Evolutionary conservation across 2,888 invertebrate genomes (phyloP), one percentile per base, ranked within the genome.

Genomic region (Eupeodes latifasciatus): DNA sequence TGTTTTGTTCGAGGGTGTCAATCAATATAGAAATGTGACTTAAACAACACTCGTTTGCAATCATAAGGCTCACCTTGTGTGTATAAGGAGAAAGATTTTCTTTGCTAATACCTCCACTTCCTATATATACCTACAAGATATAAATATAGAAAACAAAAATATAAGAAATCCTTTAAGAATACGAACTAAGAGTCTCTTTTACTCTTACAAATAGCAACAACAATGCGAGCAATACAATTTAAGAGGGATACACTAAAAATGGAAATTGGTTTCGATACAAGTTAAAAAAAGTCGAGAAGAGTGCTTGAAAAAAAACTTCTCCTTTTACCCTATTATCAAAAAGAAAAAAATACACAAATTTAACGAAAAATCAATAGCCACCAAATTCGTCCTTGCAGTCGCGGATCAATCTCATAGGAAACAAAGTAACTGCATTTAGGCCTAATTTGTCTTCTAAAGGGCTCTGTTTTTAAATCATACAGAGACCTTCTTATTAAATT

Each of bases 211-310:
- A 85, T 89, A 78, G 74, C 89, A 89, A 85, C 89, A 89, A 89
- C 89, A 89, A 85, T 89, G 80, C 81, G 72, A 85, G 81, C 89
- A 89, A 89, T 89, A 89, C 85, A 89, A 89, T 85, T 89, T 89
- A 81, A 89, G 89, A 85, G 89, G 85, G 81, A 82, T 89, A 85
- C 79, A 81, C 85, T 85, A 85, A 85, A 89, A 89, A 85, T 85
- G 89, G 89, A 89, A 89, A 89, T 89, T 89, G 89, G 85, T 89
- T 89, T 85, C 76, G 82, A 89, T 85, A 89, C 85, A 89, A 85
- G 66, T 75, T 77, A 49, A 40, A 71, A 71, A 55, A 36, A 76
- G 27, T 2, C 27, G 27, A 44, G 47, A 72, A 76, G 62, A 53
- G 51, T 62, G 4, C 7, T 36, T 62, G 59, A 57, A 57, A 36